Base-by-base conservation (phyloP, 2,113 vertebrate species). In the Pelusios castaneus region DNA sequence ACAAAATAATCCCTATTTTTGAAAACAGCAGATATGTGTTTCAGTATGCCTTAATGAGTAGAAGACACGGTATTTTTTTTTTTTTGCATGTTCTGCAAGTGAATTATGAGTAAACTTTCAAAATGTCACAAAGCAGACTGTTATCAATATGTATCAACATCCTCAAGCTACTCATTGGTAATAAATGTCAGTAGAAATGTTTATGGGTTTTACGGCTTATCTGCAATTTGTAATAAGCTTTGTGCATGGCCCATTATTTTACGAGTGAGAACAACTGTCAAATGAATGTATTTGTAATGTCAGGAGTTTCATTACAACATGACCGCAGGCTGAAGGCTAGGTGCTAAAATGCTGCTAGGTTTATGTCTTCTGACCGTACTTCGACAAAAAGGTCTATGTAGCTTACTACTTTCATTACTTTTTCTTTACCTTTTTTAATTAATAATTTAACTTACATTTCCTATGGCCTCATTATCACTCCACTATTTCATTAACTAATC, bases 391-490 rank as follows among this genome's bases (percentile, higher is more conserved):
- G 77, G 82, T 77, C 80, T 34, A 8, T 96, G 97, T 63, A 91
- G 88, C 95, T 95, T 58, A 60, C 89, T 96, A 79, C 95, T 97
- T 96, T 91, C 85, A 94, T 97, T 90, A 90, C 94, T 95, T 94
- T 95, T 93, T 88, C 96, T 98, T 98, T 97, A 98, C 98, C 96
- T 98, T 98, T 96, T 97, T 89, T 91, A 98, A 98, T 99, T 97
- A 98, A 98, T 98, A 98, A 99, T 99, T 97, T 96, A 98, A 95
- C 96, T 97, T 85, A 90, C 89, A 91, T 97, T 96, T 96, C 97
- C 96, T 96, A 97, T 97, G 89, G 89, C 87, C 95, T 98, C 90
- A 97, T 98, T 98, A 98, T 97, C 97, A 94, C 96, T 84, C 63
- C 60, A 25, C 77, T 95, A 92, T 98, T 97, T 95, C 92, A 97